These are phyloP conservation scores for Pampusana beccarii DNA, from an alignment of 2,113 vertebrate species.

Conservation along the genomic window DNA sequence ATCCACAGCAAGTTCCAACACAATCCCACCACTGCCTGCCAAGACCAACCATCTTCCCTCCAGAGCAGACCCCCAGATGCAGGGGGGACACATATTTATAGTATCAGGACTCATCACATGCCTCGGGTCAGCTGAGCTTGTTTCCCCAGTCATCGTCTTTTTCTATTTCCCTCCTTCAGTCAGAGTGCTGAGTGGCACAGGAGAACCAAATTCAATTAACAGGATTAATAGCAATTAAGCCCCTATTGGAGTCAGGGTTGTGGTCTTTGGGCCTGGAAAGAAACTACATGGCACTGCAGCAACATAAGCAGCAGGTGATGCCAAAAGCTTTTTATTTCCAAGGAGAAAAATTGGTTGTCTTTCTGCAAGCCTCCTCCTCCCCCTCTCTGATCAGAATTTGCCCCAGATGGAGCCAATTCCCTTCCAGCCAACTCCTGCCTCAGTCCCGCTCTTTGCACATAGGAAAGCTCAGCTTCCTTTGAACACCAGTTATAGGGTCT, in stretches of 20 bases:
- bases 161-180: neutral
- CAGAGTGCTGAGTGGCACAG: neutral
- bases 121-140: neutral
- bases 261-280: slow-evolving; percentile 28
- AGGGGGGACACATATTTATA: neutral
- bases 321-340: slow-evolving; percentile 39
- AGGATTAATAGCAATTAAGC: slow-evolving; percentile 49
- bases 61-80: rapidly evolving
- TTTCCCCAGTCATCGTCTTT: neutral
- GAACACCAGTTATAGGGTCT: neutral
- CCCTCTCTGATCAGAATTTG: neutral
- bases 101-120: neutral
- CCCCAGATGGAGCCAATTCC: neutral
- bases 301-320: slow-evolving; percentile 57
- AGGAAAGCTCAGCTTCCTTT: neutral
- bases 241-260: neutral
- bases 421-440: neutral
- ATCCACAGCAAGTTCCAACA: neutral
- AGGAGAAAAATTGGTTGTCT: slow-evolving; percentile 25
- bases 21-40: rapidly evolving
- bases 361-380: neutral
- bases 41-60: rapidly evolving
- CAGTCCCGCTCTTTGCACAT: neutral
- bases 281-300: neutral
- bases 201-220: slow-evolving; percentile 51